Evolutionary conservation across 2,888 invertebrate genomes (phyloP), one percentile per base, ranked within the genome.

Genomic region (Melieria crassipennis): DNA sequence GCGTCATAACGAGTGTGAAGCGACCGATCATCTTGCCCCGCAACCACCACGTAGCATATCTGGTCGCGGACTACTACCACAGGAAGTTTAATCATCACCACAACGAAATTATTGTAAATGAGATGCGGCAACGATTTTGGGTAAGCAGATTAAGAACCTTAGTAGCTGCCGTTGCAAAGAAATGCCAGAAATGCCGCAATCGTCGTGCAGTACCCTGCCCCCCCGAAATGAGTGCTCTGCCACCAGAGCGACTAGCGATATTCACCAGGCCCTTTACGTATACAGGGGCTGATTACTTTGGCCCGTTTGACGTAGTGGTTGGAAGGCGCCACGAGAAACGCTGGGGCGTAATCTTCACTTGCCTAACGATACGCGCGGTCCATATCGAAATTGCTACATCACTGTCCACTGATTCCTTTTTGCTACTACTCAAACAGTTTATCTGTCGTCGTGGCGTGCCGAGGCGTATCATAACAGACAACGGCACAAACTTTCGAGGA

Each of bases 401-500:
- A 7, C 56, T 75, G 2, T 66, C 70, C 0, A 69, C 68, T 1
- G 73, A 65, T 5, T 73, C 74, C 0, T 75, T 69, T n/a, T 64
- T 75, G 42, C 30, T 30, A 30, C 30, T 30, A 30, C 30, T 30
- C 30, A 30, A 30, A 30, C 30, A 30, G 30, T 1, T 30, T 30
- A 30, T 30, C 2, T 30, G 30, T 30, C 30, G 30, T 1, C 30
- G 30, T 30, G 30, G 76, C 5, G 60, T 62, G 7, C 73, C 73
- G 0, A 45, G 9, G 1, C 65, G 65, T 10, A 70, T 30, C 30
- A 30, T 30, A 30, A 30, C 73, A 3, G 75, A 75, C 56, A 75
- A 77, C 10, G 74, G 71, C 11, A 75, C 75, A 10, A 75, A 76
- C 30, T 76, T 77, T 45, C 10, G 70, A 7, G 74, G 71, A 1